phyloP scores from a whole-genome alignment of 30 jellyfish, hydroid and myxozoan genomes.

The Clytia hemisphaerica region DNA sequence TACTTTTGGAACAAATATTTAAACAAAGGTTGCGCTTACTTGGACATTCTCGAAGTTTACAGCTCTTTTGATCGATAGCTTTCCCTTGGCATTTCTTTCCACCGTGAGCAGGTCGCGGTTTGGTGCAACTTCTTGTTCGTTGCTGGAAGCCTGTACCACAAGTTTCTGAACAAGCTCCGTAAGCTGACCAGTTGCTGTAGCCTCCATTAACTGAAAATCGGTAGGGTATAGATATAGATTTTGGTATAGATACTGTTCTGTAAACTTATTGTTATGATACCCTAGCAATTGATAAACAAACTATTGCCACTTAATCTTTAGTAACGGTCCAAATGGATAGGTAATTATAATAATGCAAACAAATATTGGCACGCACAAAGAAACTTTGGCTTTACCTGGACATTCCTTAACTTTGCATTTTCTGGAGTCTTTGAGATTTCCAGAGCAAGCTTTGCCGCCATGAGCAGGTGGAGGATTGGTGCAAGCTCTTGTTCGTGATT shows the following conservation, averaged over 20 bases:
- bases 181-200: constrained; percentile 47
- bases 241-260: not conserved
- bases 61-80: too few species aligned
- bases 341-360: not conserved
- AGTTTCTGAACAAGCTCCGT: constrained; percentile 36
- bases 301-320: not conserved
- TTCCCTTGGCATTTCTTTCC: too few species aligned
- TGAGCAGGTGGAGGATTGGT: constrained; percentile 11
- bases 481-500: not conserved
- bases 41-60: too few species aligned
- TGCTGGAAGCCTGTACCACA: constrained; percentile 60
- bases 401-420: too few species aligned
- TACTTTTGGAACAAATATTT: too few species aligned
- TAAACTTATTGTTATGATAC: not conserved
- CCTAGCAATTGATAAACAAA: not conserved
- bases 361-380: not conserved
- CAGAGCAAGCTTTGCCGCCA: constrained; percentile 17
- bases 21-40: too few species aligned
- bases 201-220: constrained; percentile 63
- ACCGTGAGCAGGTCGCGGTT: constrained; percentile 60
- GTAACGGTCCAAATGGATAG: not conserved
- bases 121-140: constrained; percentile 47
- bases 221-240: not conserved
- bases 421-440: too few species aligned
- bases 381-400: too few species aligned